phyloP scores from a whole-genome alignment of 2,797 vertebrate genomes.

The Galagoides demidoff region DNA sequence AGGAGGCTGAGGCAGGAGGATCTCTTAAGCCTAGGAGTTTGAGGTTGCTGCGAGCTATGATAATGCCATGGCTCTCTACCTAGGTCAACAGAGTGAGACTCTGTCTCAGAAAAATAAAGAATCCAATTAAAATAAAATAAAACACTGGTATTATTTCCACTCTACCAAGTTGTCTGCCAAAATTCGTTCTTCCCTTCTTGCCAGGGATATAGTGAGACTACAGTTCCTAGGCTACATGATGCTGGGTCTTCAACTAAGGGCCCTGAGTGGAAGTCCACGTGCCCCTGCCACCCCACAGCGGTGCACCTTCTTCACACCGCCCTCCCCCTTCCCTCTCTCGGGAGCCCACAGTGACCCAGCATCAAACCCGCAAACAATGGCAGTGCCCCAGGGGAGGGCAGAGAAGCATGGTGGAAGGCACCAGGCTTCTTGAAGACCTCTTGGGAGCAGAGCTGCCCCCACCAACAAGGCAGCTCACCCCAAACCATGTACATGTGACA shows the following conservation, averaged over 20 bases:
- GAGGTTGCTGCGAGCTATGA: too few relatives aligned
- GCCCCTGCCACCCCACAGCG: neutral
- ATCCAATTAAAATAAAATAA: neutral
- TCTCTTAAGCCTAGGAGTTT: too few relatives aligned
- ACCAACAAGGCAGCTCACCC: neutral
- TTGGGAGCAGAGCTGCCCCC: neutral
- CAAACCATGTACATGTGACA: neutral
- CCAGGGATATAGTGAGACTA: neutral
- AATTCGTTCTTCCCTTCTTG: neutral
- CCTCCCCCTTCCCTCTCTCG: neutral
- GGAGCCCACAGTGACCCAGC: neutral
- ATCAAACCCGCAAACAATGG: neutral
- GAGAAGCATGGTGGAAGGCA: fast-evolving
- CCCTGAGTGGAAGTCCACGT: neutral
- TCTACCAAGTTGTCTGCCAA: neutral
- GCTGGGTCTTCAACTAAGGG: fast-evolving
- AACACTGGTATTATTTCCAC: neutral
- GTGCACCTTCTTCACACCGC: neutral
- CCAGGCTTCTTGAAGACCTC: neutral
- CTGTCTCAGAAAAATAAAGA: too few relatives aligned
- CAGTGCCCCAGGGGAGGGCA: fast-evolving
- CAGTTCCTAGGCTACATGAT: neutral
- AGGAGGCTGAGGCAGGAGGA: too few relatives aligned
- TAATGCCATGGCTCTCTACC: too few relatives aligned
- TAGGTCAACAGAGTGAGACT: too few relatives aligned